Percentiles rank a stretch among this genome's conserved stretches.
phyloP scores from a whole-genome alignment of 2,113 vertebrate species.

The Leucopternis melanops region DNA sequence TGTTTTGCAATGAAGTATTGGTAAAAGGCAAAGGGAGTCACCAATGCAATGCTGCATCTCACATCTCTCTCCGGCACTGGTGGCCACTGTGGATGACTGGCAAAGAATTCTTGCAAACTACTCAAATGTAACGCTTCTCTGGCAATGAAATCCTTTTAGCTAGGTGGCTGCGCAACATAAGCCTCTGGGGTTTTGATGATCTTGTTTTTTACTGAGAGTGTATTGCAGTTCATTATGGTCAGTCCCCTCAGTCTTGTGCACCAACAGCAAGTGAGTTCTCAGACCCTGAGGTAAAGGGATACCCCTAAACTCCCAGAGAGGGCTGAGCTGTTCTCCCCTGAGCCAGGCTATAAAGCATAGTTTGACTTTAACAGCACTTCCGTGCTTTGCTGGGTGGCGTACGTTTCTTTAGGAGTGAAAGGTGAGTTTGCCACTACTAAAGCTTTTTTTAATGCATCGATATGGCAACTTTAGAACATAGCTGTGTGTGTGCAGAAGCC shows the following conservation, averaged over 20 bases:
- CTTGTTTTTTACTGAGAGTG: not conserved
- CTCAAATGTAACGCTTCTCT: not conserved
- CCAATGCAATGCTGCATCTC: not conserved
- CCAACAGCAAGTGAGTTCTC: not conserved
- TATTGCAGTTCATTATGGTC: not conserved
- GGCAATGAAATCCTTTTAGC: not conserved
- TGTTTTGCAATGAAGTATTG: not conserved
- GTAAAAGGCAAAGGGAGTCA: not conserved
- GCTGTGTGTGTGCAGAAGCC: too few species aligned
- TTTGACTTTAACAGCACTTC: not conserved
- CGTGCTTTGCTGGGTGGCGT: fast-evolving
- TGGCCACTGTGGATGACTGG: not conserved
- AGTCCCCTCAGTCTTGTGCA: not conserved
- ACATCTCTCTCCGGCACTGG: fast-evolving
- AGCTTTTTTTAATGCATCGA: not conserved
- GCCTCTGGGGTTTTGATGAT: not conserved
- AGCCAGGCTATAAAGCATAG: not conserved
- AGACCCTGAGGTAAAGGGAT: not conserved
- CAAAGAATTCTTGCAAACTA: not conserved
- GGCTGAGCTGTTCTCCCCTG: not conserved
- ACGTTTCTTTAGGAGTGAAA: fast-evolving
- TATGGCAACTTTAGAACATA: not conserved
- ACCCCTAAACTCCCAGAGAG: not conserved
- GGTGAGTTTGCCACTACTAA: not conserved
- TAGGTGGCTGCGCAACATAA: not conserved